Evolutionary conservation across 2,113 vertebrate species (phyloP), one percentile per base, ranked within the genome.

Genomic region (Gavialis gangeticus): DNA sequence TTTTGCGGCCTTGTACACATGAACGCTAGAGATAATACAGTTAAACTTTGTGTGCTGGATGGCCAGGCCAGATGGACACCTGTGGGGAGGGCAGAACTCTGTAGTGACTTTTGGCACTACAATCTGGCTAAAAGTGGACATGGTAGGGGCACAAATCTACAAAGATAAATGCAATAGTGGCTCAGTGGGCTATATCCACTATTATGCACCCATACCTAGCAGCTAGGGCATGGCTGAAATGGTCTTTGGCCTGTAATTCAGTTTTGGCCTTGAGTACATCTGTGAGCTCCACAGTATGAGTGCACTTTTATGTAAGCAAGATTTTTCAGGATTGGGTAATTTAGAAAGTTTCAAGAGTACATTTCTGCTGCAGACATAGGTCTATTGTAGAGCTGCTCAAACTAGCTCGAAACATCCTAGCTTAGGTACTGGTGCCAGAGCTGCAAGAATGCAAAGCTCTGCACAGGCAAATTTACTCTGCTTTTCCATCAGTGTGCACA

Each of bases 351-450:
- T 0, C 27, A 78, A 12, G 57, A 24, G 57, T 18, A 4, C 54
- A 10, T 89, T 60, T 90, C 85, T 75, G 77, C 30, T 9, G 64
- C 30, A 14, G 58, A 37, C 76, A 67, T 37, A 1, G 1, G 37
- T 8, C 5, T 0, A 0, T 6, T 0, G 22, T 11, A 28, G 30
- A 30, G 60, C 5, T 2, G 0, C 0, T 15, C 16, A 8, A 67
- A 10, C 12, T 24, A 6, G 4, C 37, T 58, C 54, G 9, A 19
- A 46, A 46, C 46, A 9, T 9, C 46, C 46, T 9, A 46, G 46
- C 46, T 46, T 7, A 46, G 46, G 46, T 46, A 46, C 8, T 46
- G 46, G 46, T 46, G 46, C 46, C 46, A 46, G 46, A 46, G 46
- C 46, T 46, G 46, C 46, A 46, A 46, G 46, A 46, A 46, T 46